A percentile compares a stretch with the other conserved stretches of the same genome.
These are phyloP conservation scores for Galleria mellonella DNA, from an alignment of 1,140 invertebrate species.

Conservation along the genomic window DNA sequence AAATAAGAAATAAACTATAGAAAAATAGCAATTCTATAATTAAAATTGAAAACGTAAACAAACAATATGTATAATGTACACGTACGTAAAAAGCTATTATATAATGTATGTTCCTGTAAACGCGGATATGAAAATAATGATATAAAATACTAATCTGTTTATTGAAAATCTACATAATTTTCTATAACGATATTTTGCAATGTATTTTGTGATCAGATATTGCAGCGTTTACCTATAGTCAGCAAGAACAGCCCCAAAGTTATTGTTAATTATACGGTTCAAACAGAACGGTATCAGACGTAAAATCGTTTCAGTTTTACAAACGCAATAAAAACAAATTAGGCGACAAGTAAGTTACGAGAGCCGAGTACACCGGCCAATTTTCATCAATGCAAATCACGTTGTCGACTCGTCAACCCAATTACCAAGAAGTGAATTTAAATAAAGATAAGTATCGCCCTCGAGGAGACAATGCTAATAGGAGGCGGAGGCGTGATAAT, in stretches of 20 bases:
- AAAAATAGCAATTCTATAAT: no score
- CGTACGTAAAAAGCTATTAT: no score
- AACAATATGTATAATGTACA: no score
- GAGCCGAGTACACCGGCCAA: conserved; percentile 56
- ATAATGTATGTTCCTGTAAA: no score
- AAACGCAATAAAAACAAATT: conserved; percentile 63
- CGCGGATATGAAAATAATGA: background rate
- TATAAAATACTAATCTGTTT: background rate
- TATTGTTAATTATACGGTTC: background rate
- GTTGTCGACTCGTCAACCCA: conserved; percentile 73
- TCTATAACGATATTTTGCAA: no score
- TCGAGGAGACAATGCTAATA: conserved; percentile 72
- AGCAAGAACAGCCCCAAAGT: no score
- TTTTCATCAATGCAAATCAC: conserved; percentile 74
- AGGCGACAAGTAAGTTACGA: conserved; percentile 46
- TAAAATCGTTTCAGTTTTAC: conserved; percentile 31
- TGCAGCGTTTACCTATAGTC: no score
- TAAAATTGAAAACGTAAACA: no score
- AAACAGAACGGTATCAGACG: conserved; percentile 15
- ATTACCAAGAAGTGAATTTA: conserved; percentile 74
- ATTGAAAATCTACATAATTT: no score
- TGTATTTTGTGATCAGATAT: no score
- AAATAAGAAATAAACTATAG: no score
- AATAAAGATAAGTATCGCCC: conserved; percentile 74
- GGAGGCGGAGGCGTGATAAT: conserved; percentile 67